Conservation (phyloP, 2,113 vertebrate genomes). For the Gorilla gorilla region DNA sequence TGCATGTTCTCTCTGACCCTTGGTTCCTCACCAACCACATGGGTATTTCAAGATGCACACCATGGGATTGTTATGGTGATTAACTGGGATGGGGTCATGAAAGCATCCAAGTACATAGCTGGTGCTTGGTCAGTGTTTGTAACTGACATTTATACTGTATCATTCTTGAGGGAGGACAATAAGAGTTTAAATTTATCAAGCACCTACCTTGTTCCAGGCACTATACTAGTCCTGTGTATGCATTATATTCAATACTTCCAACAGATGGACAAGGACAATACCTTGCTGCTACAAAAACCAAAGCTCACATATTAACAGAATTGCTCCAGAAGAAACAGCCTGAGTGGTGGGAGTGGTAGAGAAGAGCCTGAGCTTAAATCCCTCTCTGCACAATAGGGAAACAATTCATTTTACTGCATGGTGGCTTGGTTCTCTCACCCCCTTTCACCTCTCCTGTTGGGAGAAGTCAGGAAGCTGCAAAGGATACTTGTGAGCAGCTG, state of each 20-base stretch:
- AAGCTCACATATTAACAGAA: not conserved
- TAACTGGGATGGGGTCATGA: too few species aligned
- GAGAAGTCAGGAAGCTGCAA: too few species aligned
- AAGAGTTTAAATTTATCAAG: not conserved
- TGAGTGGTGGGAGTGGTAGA: not conserved
- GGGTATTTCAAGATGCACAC: not conserved
- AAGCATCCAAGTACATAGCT: not conserved
- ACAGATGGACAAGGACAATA: not conserved
- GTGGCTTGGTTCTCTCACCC: not conserved
- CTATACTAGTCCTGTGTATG: not conserved
- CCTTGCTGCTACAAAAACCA: not conserved
- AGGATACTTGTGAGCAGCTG: not conserved
- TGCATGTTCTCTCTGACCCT: not conserved
- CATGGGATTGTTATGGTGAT: not conserved
- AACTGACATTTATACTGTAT: too few species aligned
- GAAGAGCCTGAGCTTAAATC: not conserved
- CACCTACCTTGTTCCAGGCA: not conserved
- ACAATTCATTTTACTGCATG: not conserved
- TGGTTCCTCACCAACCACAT: not conserved
- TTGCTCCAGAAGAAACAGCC: not conserved
- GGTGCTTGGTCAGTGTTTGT: not conserved
- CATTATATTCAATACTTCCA: too few species aligned
- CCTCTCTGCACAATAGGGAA: rapidly evolving
- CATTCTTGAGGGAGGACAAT: not conserved
- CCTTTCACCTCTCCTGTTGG: not conserved